Base-by-base conservation (phyloP, 2,888 invertebrate species). In the Leptopterna dolabrata region DNA sequence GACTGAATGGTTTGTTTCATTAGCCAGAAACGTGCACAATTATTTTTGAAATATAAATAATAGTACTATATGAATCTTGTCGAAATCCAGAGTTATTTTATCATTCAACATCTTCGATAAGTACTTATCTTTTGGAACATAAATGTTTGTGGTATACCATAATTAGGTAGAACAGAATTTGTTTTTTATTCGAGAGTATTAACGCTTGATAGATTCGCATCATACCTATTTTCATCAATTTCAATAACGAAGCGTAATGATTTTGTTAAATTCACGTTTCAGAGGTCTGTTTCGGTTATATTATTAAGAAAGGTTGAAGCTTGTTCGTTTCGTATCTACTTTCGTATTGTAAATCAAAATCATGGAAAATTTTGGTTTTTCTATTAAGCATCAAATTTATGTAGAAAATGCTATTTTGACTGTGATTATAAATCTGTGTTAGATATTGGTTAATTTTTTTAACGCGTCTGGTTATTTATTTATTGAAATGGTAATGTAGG, bases 341-440 rank as follows among this genome's bases (percentile, higher is more conserved):
- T 0, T 30, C 16, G 16, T 36, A 36, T 4, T 41, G 9, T 41
- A 11, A 76, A 76, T 41, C 30, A 36, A 76, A 76, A 76, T n/a
- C 36, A 16, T 36, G 6, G 36, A 30, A 76, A 4, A 30, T 14
- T 36, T 76, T 76, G 36, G 13, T 27, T 30, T 27, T 71, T 14
- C 27, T 27, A 30, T 30, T 30, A 16, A 14, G 73, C 19, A 41
- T 76, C 41, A 76, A 76, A 41, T 19, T 36, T 16, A 76, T 16
- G 9, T 47, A 30, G 24, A 55, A 81, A 51, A 81, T 27, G 81
- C 81, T 81, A 55, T 81, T 55, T 81, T 81, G 81, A 81, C 81
- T 81, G 81, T 81, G 81, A 81, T 81, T 78, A 78, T 55, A 55
- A 81, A 76, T 30, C 81, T 81, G 81, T 81, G 81, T 81, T 81